These are phyloP conservation scores for Aphelenchoides bicaudatus DNA, from an alignment of 2,888 invertebrate genomes.

Conservation along the genomic window DNA sequence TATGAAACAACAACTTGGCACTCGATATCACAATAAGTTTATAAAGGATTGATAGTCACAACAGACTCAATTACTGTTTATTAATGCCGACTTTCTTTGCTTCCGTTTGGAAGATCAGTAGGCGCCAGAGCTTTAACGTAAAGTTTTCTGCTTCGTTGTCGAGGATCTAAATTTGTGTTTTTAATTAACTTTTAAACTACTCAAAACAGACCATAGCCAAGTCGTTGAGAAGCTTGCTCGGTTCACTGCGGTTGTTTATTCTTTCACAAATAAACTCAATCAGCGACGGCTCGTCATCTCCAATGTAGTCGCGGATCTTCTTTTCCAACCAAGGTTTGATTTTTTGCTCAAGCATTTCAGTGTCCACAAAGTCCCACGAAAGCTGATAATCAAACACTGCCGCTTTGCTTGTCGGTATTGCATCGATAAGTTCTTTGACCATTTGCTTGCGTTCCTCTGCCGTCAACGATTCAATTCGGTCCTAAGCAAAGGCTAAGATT, in stretches of 20 bases:
- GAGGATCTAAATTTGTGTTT: slow-evolving; percentile 74
- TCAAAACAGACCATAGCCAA: slow-evolving; percentile 82
- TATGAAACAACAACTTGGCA: too few species aligned
- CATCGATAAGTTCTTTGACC: slow-evolving; percentile 93
- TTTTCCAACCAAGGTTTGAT: slow-evolving; percentile 99
- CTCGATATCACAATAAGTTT: too few species aligned
- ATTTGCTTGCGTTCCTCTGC: slow-evolving; percentile 84
- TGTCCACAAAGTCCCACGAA: slow-evolving; percentile 80
- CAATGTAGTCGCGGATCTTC: slow-evolving; percentile 96
- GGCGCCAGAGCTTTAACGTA: slow-evolving; percentile 99
- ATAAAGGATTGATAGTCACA: too few species aligned
- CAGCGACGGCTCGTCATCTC: slow-evolving; percentile 94
- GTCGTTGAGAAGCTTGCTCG: slow-evolving; percentile 91
- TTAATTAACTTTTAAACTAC: slow-evolving; percentile 14
- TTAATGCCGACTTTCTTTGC: slow-evolving; percentile 40
- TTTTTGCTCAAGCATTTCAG: slow-evolving; percentile 83
- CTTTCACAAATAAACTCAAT: slow-evolving; percentile 98
- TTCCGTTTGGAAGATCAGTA: slow-evolving; percentile 97
- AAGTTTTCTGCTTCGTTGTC: slow-evolving; percentile 99
- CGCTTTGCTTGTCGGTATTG: slow-evolving; percentile 94
- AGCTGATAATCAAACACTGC: slow-evolving; percentile 90
- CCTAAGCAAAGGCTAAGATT: slow-evolving; percentile 28
- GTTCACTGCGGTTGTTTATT: slow-evolving; percentile 85
- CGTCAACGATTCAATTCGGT: slow-evolving; percentile 51
- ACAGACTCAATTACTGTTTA: too few species aligned